Evolutionary conservation across 2,888 invertebrate genomes (phyloP).

Genomic region (Orthosia gracilis): DNA sequence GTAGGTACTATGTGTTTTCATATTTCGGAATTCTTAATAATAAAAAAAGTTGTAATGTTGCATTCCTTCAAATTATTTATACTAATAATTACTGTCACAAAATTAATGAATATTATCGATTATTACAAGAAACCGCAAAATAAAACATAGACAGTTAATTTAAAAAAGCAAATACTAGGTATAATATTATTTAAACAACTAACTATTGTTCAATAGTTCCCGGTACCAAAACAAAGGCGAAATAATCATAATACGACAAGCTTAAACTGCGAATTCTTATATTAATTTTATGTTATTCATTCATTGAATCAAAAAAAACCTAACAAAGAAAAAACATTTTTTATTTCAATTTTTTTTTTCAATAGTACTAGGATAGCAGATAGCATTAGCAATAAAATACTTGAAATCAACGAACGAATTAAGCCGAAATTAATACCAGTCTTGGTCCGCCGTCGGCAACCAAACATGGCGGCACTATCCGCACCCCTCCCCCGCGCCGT

Average conservation of each 20-base stretch:
- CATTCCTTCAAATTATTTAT: too few relatives aligned
- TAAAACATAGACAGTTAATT: background rate
- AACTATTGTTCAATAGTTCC: slow-evolving; percentile 2
- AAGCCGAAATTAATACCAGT: slow-evolving; percentile 90
- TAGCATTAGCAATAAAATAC: slow-evolving; percentile 78
- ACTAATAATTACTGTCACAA: background rate
- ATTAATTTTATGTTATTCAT: background rate
- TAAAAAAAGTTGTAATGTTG: too few relatives aligned
- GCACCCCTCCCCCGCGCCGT: slow-evolving; percentile 72
- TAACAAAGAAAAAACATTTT: background rate
- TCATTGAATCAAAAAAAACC: background rate
- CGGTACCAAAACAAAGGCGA: slow-evolving; percentile 9
- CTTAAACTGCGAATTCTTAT: background rate
- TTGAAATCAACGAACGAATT: slow-evolving; percentile 86
- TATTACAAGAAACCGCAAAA: background rate
- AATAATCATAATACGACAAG: background rate
- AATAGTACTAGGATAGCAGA: slow-evolving; percentile 59
- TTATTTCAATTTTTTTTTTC: slow-evolving; percentile 11
- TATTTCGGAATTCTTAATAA: too few relatives aligned
- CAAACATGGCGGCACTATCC: slow-evolving; percentile 88
- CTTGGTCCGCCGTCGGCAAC: slow-evolving; percentile 86
- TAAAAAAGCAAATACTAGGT: background rate
- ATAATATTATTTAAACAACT: background rate
- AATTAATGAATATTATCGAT: background rate
- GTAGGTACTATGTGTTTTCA: too few relatives aligned